Conservation (phyloP, 2,888 invertebrate species). For the Chymomyza caudatula region DNA sequence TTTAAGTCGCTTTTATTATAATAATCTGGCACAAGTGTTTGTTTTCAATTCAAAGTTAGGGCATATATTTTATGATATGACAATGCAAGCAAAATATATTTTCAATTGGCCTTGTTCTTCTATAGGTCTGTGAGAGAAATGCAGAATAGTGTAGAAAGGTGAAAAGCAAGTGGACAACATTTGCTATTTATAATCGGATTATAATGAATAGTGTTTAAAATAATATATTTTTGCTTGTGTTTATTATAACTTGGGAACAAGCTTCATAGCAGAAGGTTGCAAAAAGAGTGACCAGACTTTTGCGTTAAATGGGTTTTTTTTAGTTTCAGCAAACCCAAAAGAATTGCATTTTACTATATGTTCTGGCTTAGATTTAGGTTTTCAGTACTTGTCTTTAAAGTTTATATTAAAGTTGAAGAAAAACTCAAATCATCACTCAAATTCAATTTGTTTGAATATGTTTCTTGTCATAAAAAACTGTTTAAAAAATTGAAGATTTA, state of each 20-base stretch:
- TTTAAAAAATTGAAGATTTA: constrained; percentile 13
- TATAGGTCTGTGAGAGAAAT: constrained; percentile 33
- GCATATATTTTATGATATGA: constrained; percentile 5
- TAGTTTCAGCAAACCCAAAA: too few relatives aligned
- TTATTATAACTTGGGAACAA: constrained; percentile 54
- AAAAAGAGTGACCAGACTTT: constrained; percentile 42
- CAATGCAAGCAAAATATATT: background rate
- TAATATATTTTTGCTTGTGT: constrained; percentile 27
- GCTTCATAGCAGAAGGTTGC: constrained; percentile 52
- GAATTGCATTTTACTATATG: background rate
- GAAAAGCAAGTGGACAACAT: constrained; percentile 33
- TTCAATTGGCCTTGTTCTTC: constrained; percentile 4
- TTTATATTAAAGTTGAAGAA: too few relatives aligned
- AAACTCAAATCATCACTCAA: too few relatives aligned
- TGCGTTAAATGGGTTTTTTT: constrained; percentile 10
- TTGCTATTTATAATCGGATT: constrained; percentile 73
- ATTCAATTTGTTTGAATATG: background rate
- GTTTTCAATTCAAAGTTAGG: constrained; percentile 9
- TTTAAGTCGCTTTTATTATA: too few relatives aligned
- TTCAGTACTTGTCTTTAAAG: too few relatives aligned
- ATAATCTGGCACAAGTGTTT: too few relatives aligned
- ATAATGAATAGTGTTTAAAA: constrained; percentile 60
- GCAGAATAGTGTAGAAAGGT: constrained; percentile 30
- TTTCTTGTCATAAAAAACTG: background rate
- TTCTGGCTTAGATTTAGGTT: too few relatives aligned